Conservation (phyloP, 2,888 invertebrate genomes). For the Rhagophthalmus giganteus region DNA sequence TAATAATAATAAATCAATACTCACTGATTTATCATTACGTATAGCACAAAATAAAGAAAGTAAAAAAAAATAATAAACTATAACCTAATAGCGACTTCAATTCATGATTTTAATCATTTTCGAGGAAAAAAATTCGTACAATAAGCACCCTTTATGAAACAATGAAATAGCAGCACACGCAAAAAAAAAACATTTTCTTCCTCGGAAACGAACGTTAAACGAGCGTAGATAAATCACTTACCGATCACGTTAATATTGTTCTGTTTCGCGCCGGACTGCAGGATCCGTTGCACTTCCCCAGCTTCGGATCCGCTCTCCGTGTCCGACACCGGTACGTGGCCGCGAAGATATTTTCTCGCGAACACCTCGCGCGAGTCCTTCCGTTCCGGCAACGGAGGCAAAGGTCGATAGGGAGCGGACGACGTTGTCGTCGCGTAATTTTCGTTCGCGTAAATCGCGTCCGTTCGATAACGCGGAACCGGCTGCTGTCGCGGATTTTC, state of each 20-base stretch:
- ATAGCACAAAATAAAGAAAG: conserved; percentile 12
- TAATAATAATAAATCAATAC: conserved; percentile 25
- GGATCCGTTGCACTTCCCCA: conserved; percentile 69
- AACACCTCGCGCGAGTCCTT: conserved; percentile 30
- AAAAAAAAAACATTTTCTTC: conserved; percentile 1
- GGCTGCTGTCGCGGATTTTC: conserved; percentile 14
- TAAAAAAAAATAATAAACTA: conserved; percentile 25
- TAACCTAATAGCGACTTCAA: conserved; percentile 49
- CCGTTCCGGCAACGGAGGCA: conserved; percentile 53
- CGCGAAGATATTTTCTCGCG: conserved; percentile 35
- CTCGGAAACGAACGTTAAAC: conserved; percentile 3
- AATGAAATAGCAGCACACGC: neutral
- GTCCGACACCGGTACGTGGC: conserved; percentile 56
- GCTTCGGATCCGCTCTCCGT: conserved; percentile 75
- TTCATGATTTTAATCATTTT: conserved; percentile 34
- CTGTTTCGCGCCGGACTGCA: conserved; percentile 55
- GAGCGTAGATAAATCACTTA: conserved; percentile 38
- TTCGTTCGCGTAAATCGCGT: conserved; percentile 6
- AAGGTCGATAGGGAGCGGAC: conserved; percentile 49
- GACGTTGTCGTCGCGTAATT: no score
- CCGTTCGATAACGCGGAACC: conserved; percentile 7
- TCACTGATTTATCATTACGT: no score
- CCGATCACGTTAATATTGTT: conserved; percentile 44
- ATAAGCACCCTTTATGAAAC: conserved; percentile 5
- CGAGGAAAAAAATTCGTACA: conserved; percentile 14